Base-by-base conservation (phyloP, 1,140 invertebrate species). In the Caenorhabditis brenneri region DNA sequence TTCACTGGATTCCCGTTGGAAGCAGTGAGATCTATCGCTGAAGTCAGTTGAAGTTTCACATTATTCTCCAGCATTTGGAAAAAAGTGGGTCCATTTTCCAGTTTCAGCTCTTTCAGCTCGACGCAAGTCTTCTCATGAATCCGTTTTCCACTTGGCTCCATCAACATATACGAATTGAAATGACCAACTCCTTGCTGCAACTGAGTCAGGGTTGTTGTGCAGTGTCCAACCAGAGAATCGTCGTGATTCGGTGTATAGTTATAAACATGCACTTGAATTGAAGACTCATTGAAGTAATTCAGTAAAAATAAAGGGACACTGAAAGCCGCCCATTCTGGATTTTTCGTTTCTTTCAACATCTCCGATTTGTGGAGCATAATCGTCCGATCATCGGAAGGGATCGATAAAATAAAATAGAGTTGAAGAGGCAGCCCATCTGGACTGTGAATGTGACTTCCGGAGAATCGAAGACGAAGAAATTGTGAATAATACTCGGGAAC, bases 1-100 rank as follows among this genome's bases (percentile, higher is more conserved):
- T 78, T 58, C 9, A 82, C 55, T 81, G 84, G 84, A 33, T 81
- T 85, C 15, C 84, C 84, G 31, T 85, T 85, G 1, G 84, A 85
- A 29, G 84, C 84, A 4, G 84, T 85, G 5, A 85, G 22, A 31
- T 85, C 84, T 31, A 85, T 48, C 10, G 79, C 84, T 1, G 49
- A n/a, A 16, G 39, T 46, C 24, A 81, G 24, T 24, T 49, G 79
- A 3, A 85, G 29, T 42, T 81, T 49, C 1, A 49, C 39, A n/a
- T 74, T 74, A 42, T 74, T 46, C 7, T 42, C 36, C 36, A 74
- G 27, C 65, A 74, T 74, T 74, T 74, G 7, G 9, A 74, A 74
- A n/a, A 74, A 74, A 9, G 36, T 74, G 9, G 65, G 65, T 27
- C 65, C 65, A 39, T 74, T 42, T 9, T 74, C 65, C 33, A 74